Conservation (phyloP, 35 echinoderm and acorn worm species). For the Apostichopus californicus region DNA sequence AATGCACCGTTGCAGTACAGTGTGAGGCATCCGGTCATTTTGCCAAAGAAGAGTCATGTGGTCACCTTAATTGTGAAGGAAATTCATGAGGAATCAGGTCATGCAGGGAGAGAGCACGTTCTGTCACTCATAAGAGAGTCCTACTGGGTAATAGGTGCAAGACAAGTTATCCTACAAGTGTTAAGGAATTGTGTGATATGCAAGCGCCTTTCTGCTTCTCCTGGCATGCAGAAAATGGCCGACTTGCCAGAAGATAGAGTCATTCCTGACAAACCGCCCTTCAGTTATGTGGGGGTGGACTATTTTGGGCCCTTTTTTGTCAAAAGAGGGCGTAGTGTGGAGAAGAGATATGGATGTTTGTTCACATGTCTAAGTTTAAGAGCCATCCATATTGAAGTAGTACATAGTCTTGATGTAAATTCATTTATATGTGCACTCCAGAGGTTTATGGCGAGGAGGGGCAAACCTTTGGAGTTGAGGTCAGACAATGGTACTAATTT, state of each 20-base stretch:
- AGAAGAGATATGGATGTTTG: slow-evolving; percentile 71
- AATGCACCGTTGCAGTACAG: slow-evolving; percentile 31
- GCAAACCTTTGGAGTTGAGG: slow-evolving; percentile 40
- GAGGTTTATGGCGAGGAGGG: slow-evolving; percentile 58
- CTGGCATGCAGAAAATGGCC: slow-evolving; percentile 68
- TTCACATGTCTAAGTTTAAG: slow-evolving; percentile 66
- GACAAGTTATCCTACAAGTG: slow-evolving; percentile 42
- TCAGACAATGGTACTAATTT: slow-evolving; percentile 70
- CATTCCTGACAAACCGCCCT: slow-evolving; percentile 58
- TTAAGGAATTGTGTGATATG: slow-evolving; percentile 60
- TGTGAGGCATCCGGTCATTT: slow-evolving; percentile 60
- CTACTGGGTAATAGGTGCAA: slow-evolving; percentile 32
- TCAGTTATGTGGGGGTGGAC: slow-evolving; percentile 66
- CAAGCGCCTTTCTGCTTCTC: neutral
- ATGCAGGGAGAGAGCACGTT: slow-evolving; percentile 51
- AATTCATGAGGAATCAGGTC: slow-evolving; percentile 36
- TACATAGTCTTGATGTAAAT: slow-evolving; percentile 53
- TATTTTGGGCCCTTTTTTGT: slow-evolving; percentile 64
- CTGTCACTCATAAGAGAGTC: slow-evolving; percentile 6
- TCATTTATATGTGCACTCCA: slow-evolving; percentile 65
- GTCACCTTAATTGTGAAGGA: slow-evolving; percentile 27
- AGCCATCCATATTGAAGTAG: slow-evolving; percentile 74
- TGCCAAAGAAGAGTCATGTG: slow-evolving; percentile 37
- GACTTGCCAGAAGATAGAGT: slow-evolving; percentile 69
- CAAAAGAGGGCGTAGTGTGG: slow-evolving; percentile 52